phyloP scores from a whole-genome alignment of 2,888 invertebrate genomes.

The Hypercompe scribonia region DNA sequence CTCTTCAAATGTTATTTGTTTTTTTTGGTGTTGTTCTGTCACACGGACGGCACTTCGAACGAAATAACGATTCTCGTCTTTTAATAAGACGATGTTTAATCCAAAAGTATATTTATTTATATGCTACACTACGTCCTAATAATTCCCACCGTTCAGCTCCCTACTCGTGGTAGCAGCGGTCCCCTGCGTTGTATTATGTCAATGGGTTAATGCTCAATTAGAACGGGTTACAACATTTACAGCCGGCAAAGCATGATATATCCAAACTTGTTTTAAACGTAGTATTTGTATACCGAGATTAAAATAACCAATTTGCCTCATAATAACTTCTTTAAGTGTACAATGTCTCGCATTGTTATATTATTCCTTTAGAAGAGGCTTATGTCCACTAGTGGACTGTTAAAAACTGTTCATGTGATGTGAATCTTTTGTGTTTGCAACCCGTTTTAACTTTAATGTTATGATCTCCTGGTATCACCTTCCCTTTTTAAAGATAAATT shows the following conservation, averaged over 20 bases:
- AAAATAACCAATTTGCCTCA: background rate
- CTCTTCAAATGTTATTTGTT: background rate
- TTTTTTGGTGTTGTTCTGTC: background rate
- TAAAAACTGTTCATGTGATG: too few relatives aligned
- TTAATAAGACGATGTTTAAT: background rate
- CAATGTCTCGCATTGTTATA: background rate
- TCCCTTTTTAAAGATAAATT: background rate
- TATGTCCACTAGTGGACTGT: too few relatives aligned
- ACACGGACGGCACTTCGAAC: background rate
- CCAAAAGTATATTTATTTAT: background rate
- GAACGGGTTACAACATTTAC: constrained; percentile 49
- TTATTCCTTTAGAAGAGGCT: too few relatives aligned
- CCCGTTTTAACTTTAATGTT: background rate
- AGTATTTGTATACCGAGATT: background rate
- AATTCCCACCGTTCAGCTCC: constrained; percentile 20
- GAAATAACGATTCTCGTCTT: background rate
- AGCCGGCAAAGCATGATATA: constrained; percentile 29
- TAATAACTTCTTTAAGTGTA: constrained; percentile 17
- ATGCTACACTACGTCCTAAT: background rate
- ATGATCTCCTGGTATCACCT: background rate
- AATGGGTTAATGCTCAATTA: constrained; percentile 71
- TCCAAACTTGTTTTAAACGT: constrained; percentile 20
- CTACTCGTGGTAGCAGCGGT: constrained; percentile 30
- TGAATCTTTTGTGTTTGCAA: constrained; percentile 7
- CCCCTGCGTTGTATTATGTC: constrained; percentile 61